Base-by-base conservation (phyloP, 1,140 invertebrate genomes). In the Trichonephila clavata region DNA sequence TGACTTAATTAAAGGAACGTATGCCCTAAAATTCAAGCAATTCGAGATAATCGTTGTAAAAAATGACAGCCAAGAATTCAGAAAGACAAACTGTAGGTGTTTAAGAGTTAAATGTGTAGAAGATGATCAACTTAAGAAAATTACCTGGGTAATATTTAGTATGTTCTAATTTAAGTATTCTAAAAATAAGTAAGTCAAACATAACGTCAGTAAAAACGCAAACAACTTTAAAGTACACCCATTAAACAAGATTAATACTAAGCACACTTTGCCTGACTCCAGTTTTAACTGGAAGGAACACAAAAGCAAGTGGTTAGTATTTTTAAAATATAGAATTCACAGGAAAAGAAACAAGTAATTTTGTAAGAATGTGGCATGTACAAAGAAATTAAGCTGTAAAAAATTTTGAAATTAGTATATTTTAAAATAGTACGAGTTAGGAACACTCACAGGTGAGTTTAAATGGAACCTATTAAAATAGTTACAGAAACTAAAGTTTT, bases 201-300 rank as follows among this genome's bases (percentile, higher is more conserved):
- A 77, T 24, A 39, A 18, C 27, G 24, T 77, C 27, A 77, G 71
- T 77, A 39, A 39, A 39, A 20, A 32, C 16, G 6, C 24, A 32
- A 77, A 27, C 71, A 32, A 39, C 32, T 77, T 39, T 39, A 39
- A 20, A 32, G 27, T 27, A 14, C 4, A 27, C 24, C 32, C 32
- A 77, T 77, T 77, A 77, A 24, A 77, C 32, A 18, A 39, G 71
- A 39, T 77, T 77, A 77, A 77, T 77, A 68, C n/a, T 39, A 77
- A 32, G 4, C 71, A 32, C 27, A 18, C 27, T 71, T 65, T 68
- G n/a, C 24, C 65, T 14, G 65, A 68, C 65, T 68, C 21, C 20
- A 16, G 71, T 16, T 77, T 39, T 68, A 68, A n/a, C 65, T 24
- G 27, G 14, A 77, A 32, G 27, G 32, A 77, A 77, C 27, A 77